These are phyloP conservation scores for Drosophila suboccidentalis DNA, from an alignment of 2,888 invertebrate species.

Conservation along the genomic window DNA sequence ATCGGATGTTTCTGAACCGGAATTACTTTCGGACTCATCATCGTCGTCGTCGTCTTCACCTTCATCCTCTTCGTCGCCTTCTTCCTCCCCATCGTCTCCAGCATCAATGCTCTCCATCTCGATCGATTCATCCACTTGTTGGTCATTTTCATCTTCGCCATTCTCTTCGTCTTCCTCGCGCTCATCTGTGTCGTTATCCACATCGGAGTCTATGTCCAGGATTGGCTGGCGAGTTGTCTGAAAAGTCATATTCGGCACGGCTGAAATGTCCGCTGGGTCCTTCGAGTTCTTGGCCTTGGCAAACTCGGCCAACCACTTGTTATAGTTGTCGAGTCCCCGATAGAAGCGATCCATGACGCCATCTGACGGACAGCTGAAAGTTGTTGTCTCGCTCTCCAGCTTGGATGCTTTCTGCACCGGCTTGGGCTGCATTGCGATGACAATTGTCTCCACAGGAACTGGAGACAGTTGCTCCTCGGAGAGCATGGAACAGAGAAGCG, in stretches of 20 bases:
- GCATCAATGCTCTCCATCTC: constrained; percentile 1
- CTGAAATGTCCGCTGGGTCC: background rate
- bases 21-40: background rate
- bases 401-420: background rate
- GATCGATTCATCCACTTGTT: background rate
- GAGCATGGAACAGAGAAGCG: constrained; percentile 63
- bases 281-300: constrained; percentile 8
- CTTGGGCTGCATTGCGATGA: background rate
- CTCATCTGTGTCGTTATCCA: background rate
- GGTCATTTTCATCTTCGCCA: background rate
- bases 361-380: background rate
- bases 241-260: constrained; percentile 17
- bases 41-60: background rate
- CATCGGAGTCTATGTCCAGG: constrained; percentile 11
- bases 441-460: background rate
- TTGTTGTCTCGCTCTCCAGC: background rate
- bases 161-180: background rate
- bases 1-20: constrained; percentile 25
- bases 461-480: constrained; percentile 38
- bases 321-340: constrained; percentile 35
- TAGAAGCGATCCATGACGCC: constrained; percentile 37
- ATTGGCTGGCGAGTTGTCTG: constrained; percentile 4
- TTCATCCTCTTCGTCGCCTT: constrained; percentile 1
- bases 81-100: constrained; percentile 14
- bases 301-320: constrained; percentile 32